Evolutionary conservation across 2,888 invertebrate genomes (phyloP).

Genomic region (Drosophila mayaguana): DNA sequence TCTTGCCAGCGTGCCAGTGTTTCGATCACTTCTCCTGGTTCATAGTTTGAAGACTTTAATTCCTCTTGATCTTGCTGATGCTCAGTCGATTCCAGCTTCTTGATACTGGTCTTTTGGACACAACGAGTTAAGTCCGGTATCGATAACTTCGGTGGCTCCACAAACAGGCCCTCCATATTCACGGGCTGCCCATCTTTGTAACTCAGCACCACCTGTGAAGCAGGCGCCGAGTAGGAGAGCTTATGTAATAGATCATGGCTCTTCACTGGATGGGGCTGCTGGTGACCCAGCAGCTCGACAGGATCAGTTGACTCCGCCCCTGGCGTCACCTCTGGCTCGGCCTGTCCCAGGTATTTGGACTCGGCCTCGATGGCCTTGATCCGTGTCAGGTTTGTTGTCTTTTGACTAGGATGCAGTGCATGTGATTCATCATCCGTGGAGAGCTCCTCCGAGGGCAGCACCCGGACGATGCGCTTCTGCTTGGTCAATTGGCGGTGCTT

Average conservation of each 20-base stretch:
- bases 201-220: conserved; percentile 7
- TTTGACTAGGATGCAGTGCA: conserved; percentile 65
- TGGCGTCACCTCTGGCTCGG: neutral
- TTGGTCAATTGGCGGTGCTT: conserved; percentile 34
- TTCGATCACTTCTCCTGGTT: conserved; percentile 48
- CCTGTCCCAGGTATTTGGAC: conserved; percentile 34
- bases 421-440: conserved; percentile 31
- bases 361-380: conserved; percentile 55
- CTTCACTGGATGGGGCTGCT: conserved; percentile 30
- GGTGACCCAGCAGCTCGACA: no score
- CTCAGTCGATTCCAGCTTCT: conserved; percentile 1
- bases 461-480: conserved; percentile 24
- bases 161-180: conserved; percentile 38
- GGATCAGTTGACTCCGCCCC: neutral
- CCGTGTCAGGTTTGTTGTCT: conserved; percentile 47
- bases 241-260: conserved; percentile 39
- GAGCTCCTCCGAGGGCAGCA: conserved; percentile 15
- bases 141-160: conserved; percentile 49
- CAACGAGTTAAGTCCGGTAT: conserved; percentile 29
- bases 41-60: conserved; percentile 14
- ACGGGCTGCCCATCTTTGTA: conserved; percentile 32
- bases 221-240: neutral
- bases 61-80: conserved; percentile 1
- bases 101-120: conserved; percentile 2
- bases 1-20: conserved; percentile 63